These are phyloP conservation scores for Progne subis DNA, from an alignment of 2,113 vertebrate genomes.

Conservation along the genomic window DNA sequence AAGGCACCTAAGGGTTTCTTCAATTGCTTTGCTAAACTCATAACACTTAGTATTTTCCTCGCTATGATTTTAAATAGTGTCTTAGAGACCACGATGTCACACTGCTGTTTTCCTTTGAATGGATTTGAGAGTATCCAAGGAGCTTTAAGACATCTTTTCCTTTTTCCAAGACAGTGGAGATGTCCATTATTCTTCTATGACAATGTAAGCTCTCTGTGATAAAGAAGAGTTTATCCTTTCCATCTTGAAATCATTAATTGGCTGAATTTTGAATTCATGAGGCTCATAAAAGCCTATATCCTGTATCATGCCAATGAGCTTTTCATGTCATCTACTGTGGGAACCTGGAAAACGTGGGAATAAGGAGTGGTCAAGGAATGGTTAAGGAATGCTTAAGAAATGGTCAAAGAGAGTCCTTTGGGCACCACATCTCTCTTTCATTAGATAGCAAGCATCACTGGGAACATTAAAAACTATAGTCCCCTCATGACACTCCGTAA, in stretches of 20 bases:
- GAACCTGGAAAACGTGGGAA: rapidly evolving
- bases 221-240: not conserved
- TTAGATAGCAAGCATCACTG: not conserved
- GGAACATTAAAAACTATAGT: not conserved
- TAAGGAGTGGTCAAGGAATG: not conserved
- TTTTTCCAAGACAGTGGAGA: not conserved
- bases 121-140: not conserved
- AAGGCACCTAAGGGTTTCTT: not conserved
- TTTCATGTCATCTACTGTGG: rapidly evolving
- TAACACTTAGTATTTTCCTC: not conserved
- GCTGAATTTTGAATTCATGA: not conserved
- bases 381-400: not conserved
- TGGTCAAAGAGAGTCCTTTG: not conserved
- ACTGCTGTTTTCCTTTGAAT: not conserved
- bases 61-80: too few species aligned
- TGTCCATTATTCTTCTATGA: rapidly evolving
- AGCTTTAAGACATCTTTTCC: not conserved
- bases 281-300: not conserved
- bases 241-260: not conserved
- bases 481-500: not conserved
- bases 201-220: not conserved
- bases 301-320: not conserved
- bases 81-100: not conserved
- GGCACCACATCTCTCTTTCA: not conserved
- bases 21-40: not conserved